These are phyloP conservation scores for Orycteropus afer DNA, from an alignment of 2,113 vertebrate genomes.

Conservation along the genomic window DNA sequence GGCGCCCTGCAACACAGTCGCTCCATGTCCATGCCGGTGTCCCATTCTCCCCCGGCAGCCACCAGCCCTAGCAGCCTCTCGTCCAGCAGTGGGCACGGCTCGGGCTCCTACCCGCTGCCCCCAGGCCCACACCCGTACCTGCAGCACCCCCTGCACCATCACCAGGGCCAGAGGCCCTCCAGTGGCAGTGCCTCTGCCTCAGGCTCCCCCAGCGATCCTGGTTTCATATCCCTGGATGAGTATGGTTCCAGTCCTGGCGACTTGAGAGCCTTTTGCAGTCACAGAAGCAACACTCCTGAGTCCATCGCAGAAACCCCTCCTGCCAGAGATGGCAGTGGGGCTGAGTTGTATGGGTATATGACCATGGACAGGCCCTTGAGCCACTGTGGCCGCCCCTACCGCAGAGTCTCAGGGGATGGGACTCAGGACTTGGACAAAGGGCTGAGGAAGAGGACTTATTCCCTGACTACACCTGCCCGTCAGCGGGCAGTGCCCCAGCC, in stretches of 20 bases:
- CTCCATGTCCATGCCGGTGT: conserved; percentile 95
- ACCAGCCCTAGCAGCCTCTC: conserved; percentile 90
- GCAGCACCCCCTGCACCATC: conserved; percentile 84
- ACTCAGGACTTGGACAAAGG: conserved; percentile 86
- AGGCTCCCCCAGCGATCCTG: conserved; percentile 95
- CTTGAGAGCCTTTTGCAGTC: conserved; percentile 87
- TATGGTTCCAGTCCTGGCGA: conserved; percentile 94
- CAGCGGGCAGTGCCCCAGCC: conserved; percentile 90
- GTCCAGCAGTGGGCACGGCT: conserved; percentile 90
- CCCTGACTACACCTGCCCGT: conserved; percentile 93
- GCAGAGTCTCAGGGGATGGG: conserved; percentile 75
- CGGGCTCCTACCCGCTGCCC: conserved; percentile 87
- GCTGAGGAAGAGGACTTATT: conserved; percentile 94
- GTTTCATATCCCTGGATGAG: conserved; percentile 96
- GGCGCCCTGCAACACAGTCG: conserved; percentile 92
- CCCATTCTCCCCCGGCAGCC: conserved; percentile 90
- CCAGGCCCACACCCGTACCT: conserved; percentile 74
- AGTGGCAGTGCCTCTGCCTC: conserved; percentile 95
- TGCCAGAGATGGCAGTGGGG: conserved; percentile 86
- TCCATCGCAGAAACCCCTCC: conserved; percentile 92
- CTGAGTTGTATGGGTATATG: conserved; percentile 93
- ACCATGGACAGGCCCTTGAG: conserved; percentile 91
- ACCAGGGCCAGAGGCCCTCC: conserved; percentile 89
- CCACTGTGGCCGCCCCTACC: conserved; percentile 78
- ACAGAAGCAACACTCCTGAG: conserved; percentile 94